Evolutionary conservation across 2,113 vertebrate genomes (phyloP).

Genomic region (Pithys albifrons): DNA sequence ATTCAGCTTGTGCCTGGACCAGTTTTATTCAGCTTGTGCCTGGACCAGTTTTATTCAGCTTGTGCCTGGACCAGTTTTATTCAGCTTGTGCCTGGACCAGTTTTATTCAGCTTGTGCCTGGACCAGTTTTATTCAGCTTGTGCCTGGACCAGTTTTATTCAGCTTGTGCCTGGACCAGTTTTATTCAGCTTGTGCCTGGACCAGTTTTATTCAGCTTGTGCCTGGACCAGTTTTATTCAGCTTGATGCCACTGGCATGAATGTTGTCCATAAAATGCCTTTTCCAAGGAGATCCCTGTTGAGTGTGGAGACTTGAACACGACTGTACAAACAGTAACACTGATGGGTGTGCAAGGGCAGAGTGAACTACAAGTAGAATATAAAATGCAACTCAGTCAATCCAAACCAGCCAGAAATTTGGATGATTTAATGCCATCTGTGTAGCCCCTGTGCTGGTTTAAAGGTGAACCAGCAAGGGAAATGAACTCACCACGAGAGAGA

Average conservation of each 20-base stretch:
- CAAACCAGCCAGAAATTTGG: background rate
- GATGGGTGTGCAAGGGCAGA: accelerated
- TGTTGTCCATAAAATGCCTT: accelerated
- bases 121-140: background rate
- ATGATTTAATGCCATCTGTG: accelerated
- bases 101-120: background rate
- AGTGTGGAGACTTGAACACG: background rate
- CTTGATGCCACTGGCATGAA: background rate
- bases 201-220: too few relatives aligned
- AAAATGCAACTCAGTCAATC: background rate
- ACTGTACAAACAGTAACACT: background rate
- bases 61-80: background rate
- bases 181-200: too few relatives aligned
- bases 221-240: too few relatives aligned
- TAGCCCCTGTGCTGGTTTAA: too few relatives aligned
- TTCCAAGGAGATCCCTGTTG: background rate
- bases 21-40: background rate
- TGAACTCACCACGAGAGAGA: too few relatives aligned
- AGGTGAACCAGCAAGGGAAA: too few relatives aligned
- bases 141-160: too few relatives aligned
- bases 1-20: background rate
- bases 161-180: too few relatives aligned
- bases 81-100: background rate
- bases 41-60: background rate
- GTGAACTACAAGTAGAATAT: background rate